These are phyloP conservation scores for Lagopus muta DNA, from an alignment of 2,113 vertebrate species.

Conservation along the genomic window DNA sequence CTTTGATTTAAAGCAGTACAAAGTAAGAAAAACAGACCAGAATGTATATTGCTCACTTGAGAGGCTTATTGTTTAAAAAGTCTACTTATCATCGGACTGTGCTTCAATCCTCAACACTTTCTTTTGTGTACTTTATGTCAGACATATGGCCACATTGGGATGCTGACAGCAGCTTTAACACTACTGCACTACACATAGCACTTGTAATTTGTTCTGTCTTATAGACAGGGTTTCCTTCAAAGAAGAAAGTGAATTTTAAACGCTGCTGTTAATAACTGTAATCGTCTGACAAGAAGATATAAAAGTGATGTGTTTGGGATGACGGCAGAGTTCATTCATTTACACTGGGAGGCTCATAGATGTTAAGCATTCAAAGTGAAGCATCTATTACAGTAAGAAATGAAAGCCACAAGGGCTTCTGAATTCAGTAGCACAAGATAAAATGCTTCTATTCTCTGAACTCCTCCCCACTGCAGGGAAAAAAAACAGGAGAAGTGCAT, in stretches of 20 bases:
- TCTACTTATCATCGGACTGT: slow-evolving; percentile 25
- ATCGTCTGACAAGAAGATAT: background rate
- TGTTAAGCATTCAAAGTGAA: background rate
- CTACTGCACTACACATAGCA: background rate
- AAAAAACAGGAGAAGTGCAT: background rate
- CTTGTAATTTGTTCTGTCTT: slow-evolving; percentile 39
- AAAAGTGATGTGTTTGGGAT: background rate
- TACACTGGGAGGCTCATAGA: background rate
- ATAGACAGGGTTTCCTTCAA: background rate
- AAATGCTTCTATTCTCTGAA: background rate
- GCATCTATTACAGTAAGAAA: background rate
- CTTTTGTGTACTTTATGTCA: slow-evolving; percentile 59
- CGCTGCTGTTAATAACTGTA: slow-evolving; percentile 39
- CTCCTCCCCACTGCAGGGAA: background rate
- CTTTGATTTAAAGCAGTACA: slow-evolving; percentile 62
- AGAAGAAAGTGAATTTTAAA: slow-evolving; percentile 55
- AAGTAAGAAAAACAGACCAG: slow-evolving; percentile 59
- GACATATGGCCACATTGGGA: slow-evolving; percentile 56
- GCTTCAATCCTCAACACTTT: slow-evolving; percentile 49
- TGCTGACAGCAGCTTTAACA: slow-evolving; percentile 60
- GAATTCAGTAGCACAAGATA: slow-evolving; percentile 13
- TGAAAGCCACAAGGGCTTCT: background rate
- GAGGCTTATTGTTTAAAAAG: slow-evolving; percentile 31
- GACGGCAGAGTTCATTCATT: background rate
- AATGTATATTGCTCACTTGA: slow-evolving; percentile 56